Conservation (phyloP, 1,140 invertebrate species). For the Drosophila obscura region DNA sequence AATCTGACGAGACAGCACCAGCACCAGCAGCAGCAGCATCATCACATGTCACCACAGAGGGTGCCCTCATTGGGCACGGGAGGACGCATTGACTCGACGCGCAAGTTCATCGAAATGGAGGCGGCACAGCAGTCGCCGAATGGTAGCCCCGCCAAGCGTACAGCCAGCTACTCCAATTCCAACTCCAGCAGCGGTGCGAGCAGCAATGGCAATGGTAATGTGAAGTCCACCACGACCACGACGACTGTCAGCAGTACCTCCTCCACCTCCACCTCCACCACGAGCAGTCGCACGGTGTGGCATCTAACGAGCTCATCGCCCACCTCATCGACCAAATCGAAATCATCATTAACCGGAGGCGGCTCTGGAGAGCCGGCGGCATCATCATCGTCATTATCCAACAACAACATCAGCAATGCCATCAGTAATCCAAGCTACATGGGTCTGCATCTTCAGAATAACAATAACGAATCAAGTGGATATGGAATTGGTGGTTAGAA, state of each 20-base stretch:
- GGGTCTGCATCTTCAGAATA: constrained; percentile 76
- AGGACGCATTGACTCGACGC: constrained; percentile 67
- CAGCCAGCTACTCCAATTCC: constrained; percentile 43
- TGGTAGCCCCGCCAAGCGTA: constrained; percentile 45
- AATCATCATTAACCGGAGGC: constrained; percentile 55
- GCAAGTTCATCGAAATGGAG: constrained; percentile 79
- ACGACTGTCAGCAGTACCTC: constrained; percentile 42
- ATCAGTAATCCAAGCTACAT: constrained; percentile 84
- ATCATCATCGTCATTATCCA: no score
- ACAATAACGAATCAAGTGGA: constrained; percentile 78
- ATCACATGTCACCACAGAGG: constrained; percentile 46
- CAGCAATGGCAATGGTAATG: constrained; percentile 79
- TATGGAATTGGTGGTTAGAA: constrained; percentile 74
- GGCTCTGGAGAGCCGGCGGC: constrained; percentile 54
- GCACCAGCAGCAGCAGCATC: constrained; percentile 37
- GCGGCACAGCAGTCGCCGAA: constrained; percentile 26
- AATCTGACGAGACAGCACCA: constrained; percentile 45
- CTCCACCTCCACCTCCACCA: constrained; percentile 35
- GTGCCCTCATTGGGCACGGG: constrained; percentile 48
- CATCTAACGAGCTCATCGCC: constrained; percentile 72
- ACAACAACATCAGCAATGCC: constrained; percentile 62
- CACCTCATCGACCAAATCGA: constrained; percentile 75
- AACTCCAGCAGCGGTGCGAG: constrained; percentile 65
- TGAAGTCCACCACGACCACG: constrained; percentile 45
- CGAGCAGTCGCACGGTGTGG: constrained; percentile 80